These are phyloP conservation scores for Calliphora vicina DNA, from an alignment of 1,140 invertebrate species.

Conservation along the genomic window DNA sequence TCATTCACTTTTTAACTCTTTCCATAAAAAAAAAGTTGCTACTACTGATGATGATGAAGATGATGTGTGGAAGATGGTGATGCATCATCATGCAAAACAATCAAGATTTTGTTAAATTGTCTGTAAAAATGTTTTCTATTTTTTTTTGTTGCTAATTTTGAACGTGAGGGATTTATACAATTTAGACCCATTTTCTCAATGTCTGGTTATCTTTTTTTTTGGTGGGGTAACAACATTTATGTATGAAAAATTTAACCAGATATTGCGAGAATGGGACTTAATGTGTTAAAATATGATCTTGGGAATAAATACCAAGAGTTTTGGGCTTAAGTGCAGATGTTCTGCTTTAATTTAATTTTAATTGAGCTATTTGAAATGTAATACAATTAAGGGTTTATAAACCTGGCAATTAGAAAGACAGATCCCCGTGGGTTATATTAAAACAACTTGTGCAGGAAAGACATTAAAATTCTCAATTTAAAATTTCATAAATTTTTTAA, in stretches of 20 bases:
- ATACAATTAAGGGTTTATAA: background rate
- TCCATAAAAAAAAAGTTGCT: background rate
- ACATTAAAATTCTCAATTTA: no score
- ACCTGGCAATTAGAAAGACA: no score
- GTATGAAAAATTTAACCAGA: no score
- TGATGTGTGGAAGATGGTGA: background rate
- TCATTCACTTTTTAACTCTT: background rate
- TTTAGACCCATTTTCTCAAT: no score
- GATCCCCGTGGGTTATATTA: no score
- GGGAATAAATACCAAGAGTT: background rate
- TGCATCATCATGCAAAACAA: conserved; percentile 13
- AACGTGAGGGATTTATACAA: conserved; percentile 4
- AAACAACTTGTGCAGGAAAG: no score
- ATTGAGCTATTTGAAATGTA: background rate
- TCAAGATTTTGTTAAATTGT: conserved; percentile 14
- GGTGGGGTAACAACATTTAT: no score
- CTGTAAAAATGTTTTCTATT: background rate
- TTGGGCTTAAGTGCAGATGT: background rate
- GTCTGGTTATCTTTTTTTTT: no score
- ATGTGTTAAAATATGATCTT: background rate
- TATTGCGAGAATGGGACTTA: no score
- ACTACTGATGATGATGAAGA: background rate
- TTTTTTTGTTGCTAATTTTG: background rate
- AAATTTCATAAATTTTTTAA: no score
- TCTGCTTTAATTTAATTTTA: background rate